Percentiles rank a stretch among this genome's conserved stretches.
phyloP scores from a whole-genome alignment of 2,113 vertebrate genomes.

The Myotis davidii region DNA sequence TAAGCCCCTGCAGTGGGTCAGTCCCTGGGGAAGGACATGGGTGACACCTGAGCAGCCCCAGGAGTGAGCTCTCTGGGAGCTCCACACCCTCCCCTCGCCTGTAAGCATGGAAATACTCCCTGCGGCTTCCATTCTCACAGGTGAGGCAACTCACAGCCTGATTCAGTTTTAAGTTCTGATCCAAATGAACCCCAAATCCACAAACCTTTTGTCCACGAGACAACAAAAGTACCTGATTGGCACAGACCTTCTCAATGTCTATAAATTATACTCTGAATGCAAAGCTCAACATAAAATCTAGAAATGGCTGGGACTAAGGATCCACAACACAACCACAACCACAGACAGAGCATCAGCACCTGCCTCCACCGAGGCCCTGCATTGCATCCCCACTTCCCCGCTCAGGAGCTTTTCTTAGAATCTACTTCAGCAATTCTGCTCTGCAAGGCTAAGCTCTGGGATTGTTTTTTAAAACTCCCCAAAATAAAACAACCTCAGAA shows the following conservation, averaged over 20 bases:
- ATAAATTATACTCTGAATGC: neutral
- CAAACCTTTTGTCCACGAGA: neutral
- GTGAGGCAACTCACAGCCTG: neutral
- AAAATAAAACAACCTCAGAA: neutral
- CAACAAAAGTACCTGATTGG: neutral
- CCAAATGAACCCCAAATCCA: neutral
- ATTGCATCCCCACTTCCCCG: neutral
- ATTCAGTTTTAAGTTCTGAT: neutral
- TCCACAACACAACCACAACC: neutral
- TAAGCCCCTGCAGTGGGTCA: neutral
- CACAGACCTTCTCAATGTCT: neutral
- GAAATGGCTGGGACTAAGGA: neutral
- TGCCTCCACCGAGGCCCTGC: neutral
- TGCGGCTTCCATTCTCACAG: neutral
- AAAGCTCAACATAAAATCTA: neutral
- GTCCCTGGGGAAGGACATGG: neutral
- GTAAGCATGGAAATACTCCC: neutral
- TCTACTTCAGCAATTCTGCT: neutral
- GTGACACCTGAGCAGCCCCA: neutral
- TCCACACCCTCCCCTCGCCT: neutral
- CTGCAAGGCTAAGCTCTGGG: neutral
- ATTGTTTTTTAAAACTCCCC: neutral
- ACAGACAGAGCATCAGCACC: neutral
- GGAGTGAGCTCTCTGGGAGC: neutral
- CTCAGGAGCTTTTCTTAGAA: neutral